A percentile compares a stretch with the other conserved stretches of the same genome.
Conservation (phyloP, 2,888 invertebrate genomes). For the Drosophila paramelanica region DNA sequence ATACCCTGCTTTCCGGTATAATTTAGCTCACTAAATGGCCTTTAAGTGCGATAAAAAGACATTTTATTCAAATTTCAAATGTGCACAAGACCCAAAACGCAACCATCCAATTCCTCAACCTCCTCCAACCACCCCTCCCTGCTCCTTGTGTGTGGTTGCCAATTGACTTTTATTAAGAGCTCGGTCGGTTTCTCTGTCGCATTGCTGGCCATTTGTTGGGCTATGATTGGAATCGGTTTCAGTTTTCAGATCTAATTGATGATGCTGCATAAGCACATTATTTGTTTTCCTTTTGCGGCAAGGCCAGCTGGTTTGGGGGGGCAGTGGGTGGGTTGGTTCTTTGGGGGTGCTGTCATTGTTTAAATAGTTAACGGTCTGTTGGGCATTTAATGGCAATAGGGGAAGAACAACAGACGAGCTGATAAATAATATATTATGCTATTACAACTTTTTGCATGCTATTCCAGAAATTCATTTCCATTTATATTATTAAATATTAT, state of each 20-base stretch:
- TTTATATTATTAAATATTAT: neutral
- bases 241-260: constrained; percentile 59
- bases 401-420: neutral
- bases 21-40: constrained; percentile 75
- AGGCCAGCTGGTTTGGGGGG: constrained; percentile 5
- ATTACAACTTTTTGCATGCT: neutral
- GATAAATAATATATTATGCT: constrained; percentile 6
- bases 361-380: constrained; percentile 35
- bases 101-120: neutral
- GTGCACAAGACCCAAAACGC: constrained; percentile 28
- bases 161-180: constrained; percentile 74
- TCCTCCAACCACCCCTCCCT: too few relatives aligned
- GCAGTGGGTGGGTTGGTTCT: too few relatives aligned
- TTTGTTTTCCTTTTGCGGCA: constrained; percentile 29
- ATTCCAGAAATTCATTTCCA: neutral
- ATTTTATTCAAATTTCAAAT: constrained; percentile 74
- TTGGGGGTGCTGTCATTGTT: too few relatives aligned
- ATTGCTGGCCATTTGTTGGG: constrained; percentile 66
- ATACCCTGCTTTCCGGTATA: constrained; percentile 61
- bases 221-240: constrained; percentile 65
- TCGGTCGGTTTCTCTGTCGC: constrained; percentile 31
- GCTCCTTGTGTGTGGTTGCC: constrained; percentile 38
- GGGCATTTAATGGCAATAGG: constrained; percentile 12
- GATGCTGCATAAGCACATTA: constrained; percentile 46
- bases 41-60: constrained; percentile 76